A percentile compares a stretch with the other conserved stretches of the same genome.
Evolutionary conservation across 2,888 invertebrate genomes (phyloP).

Genomic region (Parelbella ahira): DNA sequence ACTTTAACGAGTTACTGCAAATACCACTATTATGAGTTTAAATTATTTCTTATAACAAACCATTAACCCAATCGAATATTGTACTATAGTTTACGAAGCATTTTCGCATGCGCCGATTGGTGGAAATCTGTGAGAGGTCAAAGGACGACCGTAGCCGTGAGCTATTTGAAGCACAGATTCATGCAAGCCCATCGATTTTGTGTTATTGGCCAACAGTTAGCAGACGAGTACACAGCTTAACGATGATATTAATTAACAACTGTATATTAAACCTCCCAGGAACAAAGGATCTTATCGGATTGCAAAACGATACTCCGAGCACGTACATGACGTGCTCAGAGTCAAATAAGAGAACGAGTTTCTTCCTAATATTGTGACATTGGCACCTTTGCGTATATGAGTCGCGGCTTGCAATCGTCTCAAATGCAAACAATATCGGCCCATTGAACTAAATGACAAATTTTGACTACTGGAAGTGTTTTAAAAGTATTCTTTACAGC

Average conservation of each 20-base stretch:
- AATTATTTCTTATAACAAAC: no score
- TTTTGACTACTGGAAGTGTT: no score
- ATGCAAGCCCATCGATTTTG: constrained; percentile 21
- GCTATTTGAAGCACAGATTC: constrained; percentile 20
- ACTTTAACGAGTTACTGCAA: constrained; percentile 12
- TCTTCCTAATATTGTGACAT: constrained; percentile 21
- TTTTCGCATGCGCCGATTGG: constrained; percentile 10
- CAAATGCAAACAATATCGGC: no score
- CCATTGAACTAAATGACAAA: no score
- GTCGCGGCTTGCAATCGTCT: constrained; percentile 9
- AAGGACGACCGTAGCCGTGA: constrained; percentile 67
- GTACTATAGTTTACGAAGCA: neutral
- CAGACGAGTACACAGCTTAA: no score
- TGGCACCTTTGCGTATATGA: constrained; percentile 19
- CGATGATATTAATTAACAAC: constrained; percentile 41
- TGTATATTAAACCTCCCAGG: constrained; percentile 37
- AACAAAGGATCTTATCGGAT: constrained; percentile 32
- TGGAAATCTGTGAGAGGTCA: constrained; percentile 41
- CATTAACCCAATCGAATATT: no score
- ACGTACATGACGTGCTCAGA: constrained; percentile 31
- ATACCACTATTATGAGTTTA: constrained; percentile 3
- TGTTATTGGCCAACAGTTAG: constrained; percentile 7
- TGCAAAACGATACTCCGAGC: constrained; percentile 24
- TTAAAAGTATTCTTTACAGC: no score
- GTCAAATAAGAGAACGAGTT: constrained; percentile 31